phyloP scores from a whole-genome alignment of 2,888 invertebrate species.

The Aradus depressus region DNA sequence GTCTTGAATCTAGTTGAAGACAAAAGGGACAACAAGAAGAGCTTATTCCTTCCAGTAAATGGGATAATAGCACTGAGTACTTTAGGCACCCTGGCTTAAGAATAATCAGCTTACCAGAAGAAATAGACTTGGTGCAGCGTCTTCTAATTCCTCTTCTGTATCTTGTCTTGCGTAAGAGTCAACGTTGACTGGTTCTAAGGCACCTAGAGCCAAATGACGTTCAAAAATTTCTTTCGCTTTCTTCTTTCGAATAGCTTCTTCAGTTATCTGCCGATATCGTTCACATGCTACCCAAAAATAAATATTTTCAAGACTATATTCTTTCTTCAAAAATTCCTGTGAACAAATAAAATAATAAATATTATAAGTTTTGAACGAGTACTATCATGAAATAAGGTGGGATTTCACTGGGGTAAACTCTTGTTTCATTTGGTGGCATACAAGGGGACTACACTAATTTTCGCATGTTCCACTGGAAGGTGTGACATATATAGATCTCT shows the following conservation, averaged over 20 bases:
- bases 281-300: constrained; percentile 95
- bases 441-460: no score
- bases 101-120: constrained; percentile 43
- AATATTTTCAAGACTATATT: constrained; percentile 96
- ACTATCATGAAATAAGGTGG: no score
- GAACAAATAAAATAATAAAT: constrained; percentile 28
- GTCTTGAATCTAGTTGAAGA: no score
- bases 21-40: no score
- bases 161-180: constrained; percentile 76
- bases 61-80: no score
- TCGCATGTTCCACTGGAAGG: no score
- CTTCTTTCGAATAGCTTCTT: constrained; percentile 44
- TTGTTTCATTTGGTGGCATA: no score
- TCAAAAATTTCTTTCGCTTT: constrained; percentile 73
- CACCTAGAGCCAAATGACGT: constrained; percentile 74
- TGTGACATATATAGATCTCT: no score
- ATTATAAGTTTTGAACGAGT: not conserved
- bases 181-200: constrained; percentile 89
- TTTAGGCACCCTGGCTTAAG: no score
- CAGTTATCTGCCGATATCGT: constrained; percentile 56
- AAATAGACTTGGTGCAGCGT: constrained; percentile 57
- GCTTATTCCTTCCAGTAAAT: no score
- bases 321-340: constrained; percentile 84
- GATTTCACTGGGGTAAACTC: no score
- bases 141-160: constrained; percentile 49